Evolutionary conservation across 2,888 invertebrate species (phyloP), one percentile per base, ranked within the genome.

Genomic region (Eupithecia subfuscata): DNA sequence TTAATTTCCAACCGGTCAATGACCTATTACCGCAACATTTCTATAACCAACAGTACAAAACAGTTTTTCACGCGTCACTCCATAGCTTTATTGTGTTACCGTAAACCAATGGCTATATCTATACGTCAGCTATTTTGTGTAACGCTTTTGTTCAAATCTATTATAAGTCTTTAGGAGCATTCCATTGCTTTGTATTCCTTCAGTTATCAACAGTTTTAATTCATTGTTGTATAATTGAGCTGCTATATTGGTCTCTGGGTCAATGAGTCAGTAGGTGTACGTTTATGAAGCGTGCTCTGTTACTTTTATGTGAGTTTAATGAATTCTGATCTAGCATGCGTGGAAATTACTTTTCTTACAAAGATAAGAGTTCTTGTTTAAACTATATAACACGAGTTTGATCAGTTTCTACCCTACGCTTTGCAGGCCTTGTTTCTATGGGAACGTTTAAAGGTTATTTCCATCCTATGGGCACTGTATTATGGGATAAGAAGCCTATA

Each of bases 151-250:
- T 92, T 85, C 78, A 77, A 65, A 79, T 86, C 86, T 86, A 89
- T 91, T 91, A 89, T 89, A 71, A 84, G 82, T 87, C 85, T 84
- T 80, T 83, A 22, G 63, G 65, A 87, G 87, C 88, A 88, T 64
- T 43, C n/a, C 34, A 40, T 37, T 52, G 37, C 70, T 74, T 70
- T 48, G 68, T 64, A 34, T 25, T 45, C 25, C 43, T 43, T 68
- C 11, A 74, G 72, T 74, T 73, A 76, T 88, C 83, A 69, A 73
- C 64, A 69, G 65, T 67, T 75, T 75, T 89, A 90, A 90, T 84
- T 88, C 86, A 88, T 91, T 91, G 90, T 90, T 88, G 82, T 85
- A 83, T 91, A 93, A 93, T 93, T 91, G 90, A 90, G 88, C 85
- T 81, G 84, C 89, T 89, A 86, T 88, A 90, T 90, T 89, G 83